Percentiles rank a stretch among this genome's conserved stretches.
These are phyloP conservation scores for Isotomurus palustris DNA, from an alignment of 2,888 invertebrate species.

Conservation along the genomic window DNA sequence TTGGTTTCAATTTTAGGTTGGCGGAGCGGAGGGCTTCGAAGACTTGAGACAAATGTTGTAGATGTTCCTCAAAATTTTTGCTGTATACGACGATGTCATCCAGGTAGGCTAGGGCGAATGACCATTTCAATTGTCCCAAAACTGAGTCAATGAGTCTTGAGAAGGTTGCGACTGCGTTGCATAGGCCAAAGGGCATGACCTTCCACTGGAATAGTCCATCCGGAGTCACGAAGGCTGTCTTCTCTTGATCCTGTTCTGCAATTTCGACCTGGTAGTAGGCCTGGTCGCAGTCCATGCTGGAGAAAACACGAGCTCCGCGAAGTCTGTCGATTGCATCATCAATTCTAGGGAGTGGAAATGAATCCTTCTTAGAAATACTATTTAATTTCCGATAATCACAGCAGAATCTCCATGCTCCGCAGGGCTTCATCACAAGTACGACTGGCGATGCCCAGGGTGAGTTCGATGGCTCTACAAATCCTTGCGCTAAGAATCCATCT, in stretches of 20 bases:
- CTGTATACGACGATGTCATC: slow-evolving; percentile 11
- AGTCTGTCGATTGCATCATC: slow-evolving; percentile 46
- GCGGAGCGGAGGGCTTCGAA: no score
- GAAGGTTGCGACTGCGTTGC: no score
- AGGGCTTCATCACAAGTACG: slow-evolving; percentile 49
- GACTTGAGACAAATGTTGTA: not conserved
- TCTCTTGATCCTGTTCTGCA: not conserved
- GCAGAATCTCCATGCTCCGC: slow-evolving; percentile 43
- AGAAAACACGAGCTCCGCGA: slow-evolving; percentile 22
- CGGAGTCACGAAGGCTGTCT: slow-evolving; percentile 48
- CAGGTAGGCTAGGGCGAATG: slow-evolving; percentile 10
- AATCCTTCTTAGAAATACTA: slow-evolving; percentile 23
- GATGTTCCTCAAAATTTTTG: not conserved
- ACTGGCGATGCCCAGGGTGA: slow-evolving; percentile 49
- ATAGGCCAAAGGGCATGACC: slow-evolving; percentile 48
- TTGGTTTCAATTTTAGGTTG: no score
- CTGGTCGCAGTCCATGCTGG: slow-evolving; percentile 47
- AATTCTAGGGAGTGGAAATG: slow-evolving; percentile 28
- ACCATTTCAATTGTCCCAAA: slow-evolving; percentile 12
- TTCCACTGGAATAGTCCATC: slow-evolving; percentile 50
- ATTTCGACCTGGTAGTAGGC: slow-evolving; percentile 47
- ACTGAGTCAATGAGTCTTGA: no score
- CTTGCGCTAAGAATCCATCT: slow-evolving; percentile 43
- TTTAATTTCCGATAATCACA: slow-evolving; percentile 34
- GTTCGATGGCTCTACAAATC: slow-evolving; percentile 44